Evolutionary conservation across 2,888 invertebrate species (phyloP), one percentile per base, ranked within the genome.

Genomic region (Cosmopolites sordidus): DNA sequence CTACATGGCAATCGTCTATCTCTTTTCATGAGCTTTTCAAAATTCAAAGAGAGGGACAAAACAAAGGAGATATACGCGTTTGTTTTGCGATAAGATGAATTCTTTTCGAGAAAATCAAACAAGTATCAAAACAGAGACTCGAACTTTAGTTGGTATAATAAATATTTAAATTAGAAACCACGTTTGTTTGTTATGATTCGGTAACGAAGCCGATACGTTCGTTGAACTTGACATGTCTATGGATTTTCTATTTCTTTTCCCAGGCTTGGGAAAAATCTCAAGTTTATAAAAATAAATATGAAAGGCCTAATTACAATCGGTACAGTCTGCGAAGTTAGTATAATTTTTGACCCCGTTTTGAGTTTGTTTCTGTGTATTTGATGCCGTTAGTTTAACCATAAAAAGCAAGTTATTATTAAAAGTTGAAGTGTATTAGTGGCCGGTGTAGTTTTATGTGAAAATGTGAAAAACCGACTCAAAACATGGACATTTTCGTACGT

Each of bases 271-370:
- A 72, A 72, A 70, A 69, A 67, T 66, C 66, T 65, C 67, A 69
- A 72, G 72, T 71, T 72, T 71, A 68, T 73, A 71, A 73, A 73
- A 73, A 72, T 73, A 73, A 72, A 72, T 72, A 73, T 71, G 71
- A 73, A 73, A 73, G 72, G 71, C 70, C 69, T 66, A 71, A 71
- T 70, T 68, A 68, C 66, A 61, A 56, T 61, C 56, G 60, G 65
- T 67, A 66, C 65, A 64, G 62, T 67, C 66, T 51, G 63, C 62
- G 60, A 58, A 69, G 68, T 65, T 64, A 64, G 65, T 68, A 65
- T 67, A 68, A 71, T 68, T 73, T 73, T 73, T 72, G 72, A 72
- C 73, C 73, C 72, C 70, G 69, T 73, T 73, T 73, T 72, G 71
- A 66, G 66, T 71, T 70, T 66, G 66, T 68, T 68, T 61, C 56